phyloP scores from a whole-genome alignment of 2,113 vertebrate genomes.

The Brachyhypopomus gauderio region DNA sequence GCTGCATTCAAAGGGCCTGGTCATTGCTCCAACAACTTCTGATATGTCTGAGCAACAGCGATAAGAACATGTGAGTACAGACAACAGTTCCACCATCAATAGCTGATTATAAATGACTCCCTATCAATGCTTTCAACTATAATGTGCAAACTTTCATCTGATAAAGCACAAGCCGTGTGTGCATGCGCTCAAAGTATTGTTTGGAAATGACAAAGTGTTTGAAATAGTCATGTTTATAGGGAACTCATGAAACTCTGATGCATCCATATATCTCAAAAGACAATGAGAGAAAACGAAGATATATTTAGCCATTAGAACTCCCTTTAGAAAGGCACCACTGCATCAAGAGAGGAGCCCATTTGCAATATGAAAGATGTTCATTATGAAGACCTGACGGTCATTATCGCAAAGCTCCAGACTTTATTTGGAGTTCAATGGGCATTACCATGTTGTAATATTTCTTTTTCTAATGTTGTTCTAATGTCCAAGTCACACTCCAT shows the following conservation, averaged over 20 bases:
- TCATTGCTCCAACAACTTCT: conserved; percentile 65
- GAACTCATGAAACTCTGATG: neutral
- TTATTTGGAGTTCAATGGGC: neutral
- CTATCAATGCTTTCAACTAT: conserved; percentile 8
- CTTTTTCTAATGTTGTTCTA: neutral
- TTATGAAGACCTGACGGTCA: neutral
- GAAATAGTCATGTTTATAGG: neutral
- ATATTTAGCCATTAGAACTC: neutral
- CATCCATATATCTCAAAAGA: neutral
- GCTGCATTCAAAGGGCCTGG: conserved; percentile 65
- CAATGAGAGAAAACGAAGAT: neutral
- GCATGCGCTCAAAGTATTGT: neutral
- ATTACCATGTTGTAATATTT: neutral
- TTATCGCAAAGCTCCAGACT: conserved; percentile 27
- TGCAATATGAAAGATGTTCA: neutral
- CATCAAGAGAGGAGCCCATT: conserved; percentile 1
- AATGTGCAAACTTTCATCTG: neutral
- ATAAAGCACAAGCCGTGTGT: neutral
- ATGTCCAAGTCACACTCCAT: neutral
- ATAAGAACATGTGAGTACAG: conserved; percentile 35
- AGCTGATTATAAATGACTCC: conserved; percentile 27
- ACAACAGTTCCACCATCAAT: conserved; percentile 31
- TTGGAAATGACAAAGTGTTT: neutral
- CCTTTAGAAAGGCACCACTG: neutral
- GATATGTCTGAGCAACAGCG: conserved; percentile 55